Evolutionary conservation across 2,888 invertebrate species (phyloP).

Genomic region (Pterostichus niger): DNA sequence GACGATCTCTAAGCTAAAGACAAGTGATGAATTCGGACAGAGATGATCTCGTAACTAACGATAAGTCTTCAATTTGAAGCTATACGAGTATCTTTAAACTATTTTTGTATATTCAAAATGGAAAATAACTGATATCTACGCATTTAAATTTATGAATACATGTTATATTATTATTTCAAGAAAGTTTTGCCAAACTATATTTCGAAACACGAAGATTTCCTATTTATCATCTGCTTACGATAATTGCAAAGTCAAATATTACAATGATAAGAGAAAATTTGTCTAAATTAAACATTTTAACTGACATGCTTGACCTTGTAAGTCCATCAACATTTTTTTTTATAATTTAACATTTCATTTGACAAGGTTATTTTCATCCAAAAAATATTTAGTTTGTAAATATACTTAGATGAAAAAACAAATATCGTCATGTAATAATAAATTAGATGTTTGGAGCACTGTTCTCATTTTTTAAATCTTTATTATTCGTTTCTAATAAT

Average conservation of each 20-base stretch:
- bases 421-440: constrained; percentile 15
- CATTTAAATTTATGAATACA: too few species aligned
- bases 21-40: too few species aligned
- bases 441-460: constrained; percentile 4
- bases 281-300: constrained; percentile 54
- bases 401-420: constrained; percentile 36
- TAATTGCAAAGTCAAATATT: constrained; percentile 40
- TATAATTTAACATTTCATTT: constrained; percentile 11
- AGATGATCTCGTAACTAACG: too few species aligned
- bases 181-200: too few species aligned
- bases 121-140: too few species aligned
- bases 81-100: too few species aligned
- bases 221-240: constrained; percentile 22
- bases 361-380: constrained; percentile 37
- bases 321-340: constrained; percentile 27
- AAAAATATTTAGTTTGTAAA: constrained; percentile 52
- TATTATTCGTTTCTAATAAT: constrained; percentile 1
- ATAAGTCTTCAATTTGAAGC: too few species aligned
- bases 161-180: too few species aligned
- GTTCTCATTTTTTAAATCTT: background rate
- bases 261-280: constrained; percentile 30
- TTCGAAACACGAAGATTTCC: background rate
- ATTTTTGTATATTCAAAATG: too few species aligned
- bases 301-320: constrained; percentile 27
- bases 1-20: too few species aligned